Conservation (phyloP, 2,113 vertebrate genomes). For the Tachycineta bicolor region DNA sequence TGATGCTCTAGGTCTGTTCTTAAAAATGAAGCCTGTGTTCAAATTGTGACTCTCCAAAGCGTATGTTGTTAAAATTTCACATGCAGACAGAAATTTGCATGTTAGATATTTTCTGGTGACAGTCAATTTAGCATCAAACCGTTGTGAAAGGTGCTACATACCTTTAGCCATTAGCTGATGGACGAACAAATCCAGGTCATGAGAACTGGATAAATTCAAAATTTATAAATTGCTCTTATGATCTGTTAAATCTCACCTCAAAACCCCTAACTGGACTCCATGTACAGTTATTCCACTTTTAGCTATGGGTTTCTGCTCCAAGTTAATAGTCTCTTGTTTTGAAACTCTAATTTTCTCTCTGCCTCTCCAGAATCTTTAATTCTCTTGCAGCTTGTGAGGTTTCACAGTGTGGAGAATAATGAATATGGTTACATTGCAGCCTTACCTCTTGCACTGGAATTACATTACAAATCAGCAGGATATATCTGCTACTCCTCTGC, state of each 20-base stretch:
- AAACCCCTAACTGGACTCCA: neutral
- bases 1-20: neutral
- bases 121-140: neutral
- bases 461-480: neutral
- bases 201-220: neutral
- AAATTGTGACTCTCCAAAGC: neutral
- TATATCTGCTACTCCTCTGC: neutral
- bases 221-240: neutral
- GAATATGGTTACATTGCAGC: neutral
- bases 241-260: neutral
- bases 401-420: neutral
- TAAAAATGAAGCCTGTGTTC: neutral
- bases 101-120: neutral
- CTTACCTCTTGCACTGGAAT: neutral
- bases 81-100: accelerated
- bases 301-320: neutral
- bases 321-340: neutral
- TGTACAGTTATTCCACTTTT: neutral
- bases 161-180: neutral
- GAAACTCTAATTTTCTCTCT: neutral
- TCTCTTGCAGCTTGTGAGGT: neutral
- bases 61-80: neutral
- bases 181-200: neutral
- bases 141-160: neutral
- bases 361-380: neutral